Conservation (phyloP, 2,797 vertebrate species). For the Cossypha dichroa region DNA sequence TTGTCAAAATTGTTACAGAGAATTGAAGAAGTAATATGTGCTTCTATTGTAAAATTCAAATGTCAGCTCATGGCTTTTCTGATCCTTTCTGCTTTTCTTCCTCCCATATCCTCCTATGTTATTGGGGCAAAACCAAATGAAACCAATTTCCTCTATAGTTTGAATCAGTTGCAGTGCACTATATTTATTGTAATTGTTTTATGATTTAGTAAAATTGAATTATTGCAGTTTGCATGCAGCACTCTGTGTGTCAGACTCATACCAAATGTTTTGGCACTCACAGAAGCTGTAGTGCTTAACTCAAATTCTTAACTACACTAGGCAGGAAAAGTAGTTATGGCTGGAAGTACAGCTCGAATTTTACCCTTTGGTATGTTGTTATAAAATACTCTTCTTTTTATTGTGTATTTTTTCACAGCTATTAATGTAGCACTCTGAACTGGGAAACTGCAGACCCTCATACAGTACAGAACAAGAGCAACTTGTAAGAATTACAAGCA, state of each 20-base stretch:
- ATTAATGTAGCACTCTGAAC: neutral
- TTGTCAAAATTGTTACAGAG: neutral
- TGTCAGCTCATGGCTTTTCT: neutral
- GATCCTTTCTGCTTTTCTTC: neutral
- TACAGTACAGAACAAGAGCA: neutral
- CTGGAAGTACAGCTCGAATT: neutral
- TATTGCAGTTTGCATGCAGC: neutral
- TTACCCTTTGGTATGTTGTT: neutral
- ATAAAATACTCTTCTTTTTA: neutral
- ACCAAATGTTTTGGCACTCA: neutral
- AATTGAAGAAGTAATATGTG: neutral
- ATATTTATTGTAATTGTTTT: neutral
- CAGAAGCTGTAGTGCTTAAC: neutral
- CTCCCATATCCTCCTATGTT: neutral
- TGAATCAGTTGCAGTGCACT: neutral
- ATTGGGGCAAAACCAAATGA: fast-evolving
- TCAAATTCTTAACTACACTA: neutral
- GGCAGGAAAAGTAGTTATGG: neutral
- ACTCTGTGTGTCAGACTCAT: neutral
- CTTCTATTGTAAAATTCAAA: neutral
- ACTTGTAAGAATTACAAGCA: neutral
- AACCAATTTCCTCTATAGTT: neutral
- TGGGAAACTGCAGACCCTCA: neutral
- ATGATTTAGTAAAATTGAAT: neutral
- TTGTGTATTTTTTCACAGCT: neutral